Conservation (phyloP, 2,888 invertebrate species). For the Hypena proboscidalis region DNA sequence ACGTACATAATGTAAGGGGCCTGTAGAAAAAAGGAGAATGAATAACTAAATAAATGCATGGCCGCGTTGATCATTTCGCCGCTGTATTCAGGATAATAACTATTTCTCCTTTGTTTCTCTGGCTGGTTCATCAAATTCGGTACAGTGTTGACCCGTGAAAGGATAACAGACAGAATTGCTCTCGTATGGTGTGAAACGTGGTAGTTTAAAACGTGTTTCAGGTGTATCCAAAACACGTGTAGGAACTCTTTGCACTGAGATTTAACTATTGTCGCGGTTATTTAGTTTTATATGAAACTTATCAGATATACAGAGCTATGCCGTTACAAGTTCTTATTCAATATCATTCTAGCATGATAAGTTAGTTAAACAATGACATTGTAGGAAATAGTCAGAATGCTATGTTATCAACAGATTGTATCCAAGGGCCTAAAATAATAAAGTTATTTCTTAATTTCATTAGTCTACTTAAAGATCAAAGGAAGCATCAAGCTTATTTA, state of each 20-base stretch:
- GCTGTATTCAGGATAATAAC: background rate
- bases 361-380: background rate
- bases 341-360: constrained; percentile 3
- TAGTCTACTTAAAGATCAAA: no score
- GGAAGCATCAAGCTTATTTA: no score
- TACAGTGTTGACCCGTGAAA: no score
- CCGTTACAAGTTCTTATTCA: constrained; percentile 8
- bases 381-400: background rate
- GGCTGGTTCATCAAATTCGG: no score
- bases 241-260: no score
- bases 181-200: no score
- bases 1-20: constrained; percentile 99
- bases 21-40: constrained; percentile 47
- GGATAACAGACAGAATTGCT: no score
- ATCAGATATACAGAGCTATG: background rate
- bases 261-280: background rate
- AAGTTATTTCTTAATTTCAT: background rate
- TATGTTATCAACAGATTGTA: no score
- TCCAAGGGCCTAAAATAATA: no score
- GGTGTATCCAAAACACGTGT: background rate
- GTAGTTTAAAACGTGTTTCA: no score
- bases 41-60: constrained; percentile 14
- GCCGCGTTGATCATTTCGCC: no score
- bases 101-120: no score
- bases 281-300: constrained; percentile 1